Percentiles rank a stretch among this genome's conserved stretches.
phyloP scores from a whole-genome alignment of 2,888 invertebrate species.

The Euspilapteryx auroguttella region DNA sequence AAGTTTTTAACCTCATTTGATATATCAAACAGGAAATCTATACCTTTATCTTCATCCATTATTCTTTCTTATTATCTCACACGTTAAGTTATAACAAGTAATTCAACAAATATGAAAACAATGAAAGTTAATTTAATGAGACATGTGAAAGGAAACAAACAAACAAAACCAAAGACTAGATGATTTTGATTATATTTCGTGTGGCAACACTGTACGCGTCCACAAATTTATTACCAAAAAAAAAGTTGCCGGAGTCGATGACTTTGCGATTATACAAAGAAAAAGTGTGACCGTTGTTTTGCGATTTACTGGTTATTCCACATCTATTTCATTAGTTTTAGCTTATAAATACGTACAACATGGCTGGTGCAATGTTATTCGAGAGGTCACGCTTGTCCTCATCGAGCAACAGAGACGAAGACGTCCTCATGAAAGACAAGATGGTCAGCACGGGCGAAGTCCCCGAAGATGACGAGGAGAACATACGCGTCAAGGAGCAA shows the following conservation, averaged over 20 bases:
- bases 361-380: slow-evolving; percentile 91
- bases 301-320: slow-evolving; percentile 34
- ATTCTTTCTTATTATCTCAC: too few relatives aligned
- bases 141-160: background rate
- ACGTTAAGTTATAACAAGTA: too few relatives aligned
- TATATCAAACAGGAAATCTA: slow-evolving; percentile 30
- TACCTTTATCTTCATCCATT: background rate
- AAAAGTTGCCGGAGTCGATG: slow-evolving; percentile 43
- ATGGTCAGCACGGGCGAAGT: slow-evolving; percentile 77
- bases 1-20: slow-evolving; percentile 34
- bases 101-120: too few relatives aligned
- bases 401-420: slow-evolving; percentile 74
- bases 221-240: slow-evolving; percentile 47
- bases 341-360: slow-evolving; percentile 60
- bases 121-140: too few relatives aligned
- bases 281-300: slow-evolving; percentile 41
- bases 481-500: slow-evolving; percentile 89
- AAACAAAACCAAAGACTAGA: background rate
- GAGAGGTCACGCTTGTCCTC: slow-evolving; percentile 81
- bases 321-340: slow-evolving; percentile 39
- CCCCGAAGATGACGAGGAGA: slow-evolving; percentile 85
- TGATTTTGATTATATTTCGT: too few relatives aligned
- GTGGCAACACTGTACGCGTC: slow-evolving; percentile 47
- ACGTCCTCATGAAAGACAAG: slow-evolving; percentile 73
- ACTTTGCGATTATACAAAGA: slow-evolving; percentile 60